Evolutionary conservation across 2,888 invertebrate genomes (phyloP).

Genomic region (Pocota personata): DNA sequence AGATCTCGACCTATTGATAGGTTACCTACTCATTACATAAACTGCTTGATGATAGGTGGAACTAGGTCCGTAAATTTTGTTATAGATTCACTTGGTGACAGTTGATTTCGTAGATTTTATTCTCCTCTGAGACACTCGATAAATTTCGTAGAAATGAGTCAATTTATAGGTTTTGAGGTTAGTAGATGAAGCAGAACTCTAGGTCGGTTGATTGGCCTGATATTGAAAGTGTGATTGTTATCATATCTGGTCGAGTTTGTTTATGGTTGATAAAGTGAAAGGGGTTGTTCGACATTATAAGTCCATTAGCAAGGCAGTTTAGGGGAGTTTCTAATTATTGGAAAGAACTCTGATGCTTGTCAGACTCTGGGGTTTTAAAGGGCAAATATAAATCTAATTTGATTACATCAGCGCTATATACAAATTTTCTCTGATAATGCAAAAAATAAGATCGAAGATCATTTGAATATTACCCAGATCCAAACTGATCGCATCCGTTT

Average conservation of each 20-base stretch:
- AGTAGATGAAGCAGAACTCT: constrained; percentile 24
- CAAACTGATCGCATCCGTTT: no score
- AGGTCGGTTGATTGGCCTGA: constrained; percentile 32
- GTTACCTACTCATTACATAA: constrained; percentile 62
- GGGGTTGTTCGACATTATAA: constrained; percentile 37
- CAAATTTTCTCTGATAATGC: no score
- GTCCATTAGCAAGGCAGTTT: constrained; percentile 21
- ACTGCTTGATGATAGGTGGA: constrained; percentile 25
- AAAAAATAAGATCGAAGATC: no score
- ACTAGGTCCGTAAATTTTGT: constrained; percentile 57
- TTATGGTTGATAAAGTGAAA: constrained; percentile 44
- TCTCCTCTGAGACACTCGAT: constrained; percentile 5
- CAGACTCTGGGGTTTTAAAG: not conserved
- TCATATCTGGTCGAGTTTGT: constrained; percentile 47
- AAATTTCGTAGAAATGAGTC: constrained; percentile 62
- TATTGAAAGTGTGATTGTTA: constrained; percentile 59
- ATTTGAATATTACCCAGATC: no score
- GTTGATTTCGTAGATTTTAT: constrained; percentile 55
- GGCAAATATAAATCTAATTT: not conserved
- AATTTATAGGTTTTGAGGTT: constrained; percentile 70
- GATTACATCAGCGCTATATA: no score
- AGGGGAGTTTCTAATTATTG: not conserved
- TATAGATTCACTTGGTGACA: constrained; percentile 58
- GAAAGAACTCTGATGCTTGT: not conserved
- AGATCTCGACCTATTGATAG: constrained; percentile 66